Base-by-base conservation (phyloP, 1,140 invertebrate genomes). In the Drosophila burlai region DNA sequence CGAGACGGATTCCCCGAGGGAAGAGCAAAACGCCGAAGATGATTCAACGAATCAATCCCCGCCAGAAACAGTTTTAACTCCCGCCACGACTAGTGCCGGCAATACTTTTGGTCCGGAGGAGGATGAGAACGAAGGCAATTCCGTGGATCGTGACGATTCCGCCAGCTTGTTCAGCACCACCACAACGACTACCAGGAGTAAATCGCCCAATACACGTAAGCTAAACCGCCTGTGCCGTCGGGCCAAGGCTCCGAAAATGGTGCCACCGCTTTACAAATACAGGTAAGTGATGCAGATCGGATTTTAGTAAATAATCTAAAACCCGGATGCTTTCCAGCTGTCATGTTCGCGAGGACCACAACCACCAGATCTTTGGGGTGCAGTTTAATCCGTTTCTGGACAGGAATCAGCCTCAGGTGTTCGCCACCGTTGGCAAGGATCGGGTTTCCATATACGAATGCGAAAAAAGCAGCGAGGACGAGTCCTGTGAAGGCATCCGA, bases 371-470 rank as follows among this genome's bases (percentile, higher is more conserved):
- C 38, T 99, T 99, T 95, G 98, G 98, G 2, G 97, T 97, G 34
- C 97, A 98, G 89, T 98, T 99, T 83, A 99, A 99, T 94, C 97
- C 98, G 73, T 95, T 97, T 91, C 93, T 98, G 6, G 97, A 96
- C 71, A 96, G 97, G 80, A 96, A 96, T 0, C 96, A 98, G 87
- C 97, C 97, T 7, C 71, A 74, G 68, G 96, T 99, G 65, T 99
- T 99, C 94, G 98, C 98, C 4, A 97, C 98, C 16, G 98, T 98
- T 18, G 98, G 98, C 11, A 98, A 97, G 87, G 99, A 99, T 92
- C 94, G 98, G 73, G 97, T 99, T 7, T 97, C 98, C 38, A 96
- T 99, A 71, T 99, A 99, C 93, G 97, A 99, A 93, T 98, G 98
- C 92, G 93, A 78, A 8, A 73, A 50, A 18, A 26, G 38, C 43